Percentiles rank a stretch among this genome's conserved stretches.
Conservation (phyloP, 2,888 invertebrate genomes). For the Drosophila heteroneura region DNA sequence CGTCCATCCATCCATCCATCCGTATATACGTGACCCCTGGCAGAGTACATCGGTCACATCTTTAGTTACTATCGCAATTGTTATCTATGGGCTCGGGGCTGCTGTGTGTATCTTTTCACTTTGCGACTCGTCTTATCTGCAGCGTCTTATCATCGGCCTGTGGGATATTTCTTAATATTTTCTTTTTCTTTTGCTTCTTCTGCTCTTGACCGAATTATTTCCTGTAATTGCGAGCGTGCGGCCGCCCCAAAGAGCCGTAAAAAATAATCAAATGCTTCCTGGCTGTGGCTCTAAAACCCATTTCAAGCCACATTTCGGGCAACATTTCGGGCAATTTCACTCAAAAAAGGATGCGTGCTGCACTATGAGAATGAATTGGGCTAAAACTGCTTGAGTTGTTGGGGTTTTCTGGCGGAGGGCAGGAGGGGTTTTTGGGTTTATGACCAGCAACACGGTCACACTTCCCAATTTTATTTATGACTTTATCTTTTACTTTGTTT, state of each 20-base stretch:
- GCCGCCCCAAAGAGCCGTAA: constrained; percentile 65
- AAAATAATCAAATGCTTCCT: constrained; percentile 80
- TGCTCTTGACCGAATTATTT: constrained; percentile 74
- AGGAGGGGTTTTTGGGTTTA: constrained; percentile 23
- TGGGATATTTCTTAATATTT: constrained; percentile 48
- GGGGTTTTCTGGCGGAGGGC: neutral
- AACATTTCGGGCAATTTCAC: constrained; percentile 57
- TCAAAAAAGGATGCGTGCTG: constrained; percentile 75
- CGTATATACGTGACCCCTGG: constrained; percentile 69
- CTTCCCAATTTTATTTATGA: constrained; percentile 79
- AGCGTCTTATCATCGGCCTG: constrained; percentile 55
- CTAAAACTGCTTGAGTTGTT: constrained; percentile 10
- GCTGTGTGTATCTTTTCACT: constrained; percentile 67
- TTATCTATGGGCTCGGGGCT: constrained; percentile 40
- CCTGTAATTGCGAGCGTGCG: constrained; percentile 76
- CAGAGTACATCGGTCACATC: constrained; percentile 42
- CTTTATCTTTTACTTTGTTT: constrained; percentile 74
- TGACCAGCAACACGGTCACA: constrained; percentile 57
- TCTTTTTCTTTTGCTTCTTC: constrained; percentile 8
- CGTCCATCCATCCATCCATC: neutral
- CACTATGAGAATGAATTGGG: constrained; percentile 74
- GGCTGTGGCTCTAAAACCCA: constrained; percentile 66
- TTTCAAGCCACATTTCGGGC: constrained; percentile 63
- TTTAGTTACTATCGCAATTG: constrained; percentile 43
- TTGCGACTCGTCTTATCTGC: constrained; percentile 62